A percentile compares a stretch with the other conserved stretches of the same genome.
phyloP scores from a whole-genome alignment of 1,140 invertebrate genomes.

The Heterodera schachtii region DNA sequence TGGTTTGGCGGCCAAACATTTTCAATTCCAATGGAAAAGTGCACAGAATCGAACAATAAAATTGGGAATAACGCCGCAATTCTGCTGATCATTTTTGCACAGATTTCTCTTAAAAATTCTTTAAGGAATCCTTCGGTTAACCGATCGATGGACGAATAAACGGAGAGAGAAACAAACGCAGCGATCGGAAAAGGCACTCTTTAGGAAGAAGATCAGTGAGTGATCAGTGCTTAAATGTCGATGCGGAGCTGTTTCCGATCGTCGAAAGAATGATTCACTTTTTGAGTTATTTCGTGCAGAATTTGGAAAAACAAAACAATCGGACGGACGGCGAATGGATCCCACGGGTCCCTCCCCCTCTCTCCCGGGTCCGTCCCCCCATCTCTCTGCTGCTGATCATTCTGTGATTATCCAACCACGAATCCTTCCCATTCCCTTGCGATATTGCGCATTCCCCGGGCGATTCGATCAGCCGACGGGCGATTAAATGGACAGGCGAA shows the following conservation, averaged over 20 bases:
- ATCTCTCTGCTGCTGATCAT: too few relatives aligned
- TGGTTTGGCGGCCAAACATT: conserved; percentile 50
- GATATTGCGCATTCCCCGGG: not conserved
- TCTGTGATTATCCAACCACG: not conserved
- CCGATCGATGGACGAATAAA: too few relatives aligned
- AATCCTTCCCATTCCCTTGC: not conserved
- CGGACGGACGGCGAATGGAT: not conserved
- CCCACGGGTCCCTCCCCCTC: too few relatives aligned
- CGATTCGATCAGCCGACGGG: not conserved
- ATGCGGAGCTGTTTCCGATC: not conserved
- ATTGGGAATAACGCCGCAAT: not conserved
- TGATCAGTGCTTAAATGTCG: not conserved
- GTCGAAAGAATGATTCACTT: conserved; percentile 1
- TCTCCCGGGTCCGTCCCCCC: not conserved
- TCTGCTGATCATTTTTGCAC: not conserved
- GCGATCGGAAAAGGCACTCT: not conserved
- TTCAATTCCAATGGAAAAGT: not conserved
- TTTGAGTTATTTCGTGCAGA: not conserved
- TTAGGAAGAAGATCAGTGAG: not conserved
- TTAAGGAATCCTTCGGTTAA: too few relatives aligned
- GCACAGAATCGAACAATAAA: not conserved
- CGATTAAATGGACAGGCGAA: not conserved
- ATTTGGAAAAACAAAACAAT: not conserved
- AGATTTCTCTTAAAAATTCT: too few relatives aligned
- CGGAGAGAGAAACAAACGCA: not conserved